Evolutionary conservation across 1,140 invertebrate species (phyloP).

Genomic region (Drosophila parvula): DNA sequence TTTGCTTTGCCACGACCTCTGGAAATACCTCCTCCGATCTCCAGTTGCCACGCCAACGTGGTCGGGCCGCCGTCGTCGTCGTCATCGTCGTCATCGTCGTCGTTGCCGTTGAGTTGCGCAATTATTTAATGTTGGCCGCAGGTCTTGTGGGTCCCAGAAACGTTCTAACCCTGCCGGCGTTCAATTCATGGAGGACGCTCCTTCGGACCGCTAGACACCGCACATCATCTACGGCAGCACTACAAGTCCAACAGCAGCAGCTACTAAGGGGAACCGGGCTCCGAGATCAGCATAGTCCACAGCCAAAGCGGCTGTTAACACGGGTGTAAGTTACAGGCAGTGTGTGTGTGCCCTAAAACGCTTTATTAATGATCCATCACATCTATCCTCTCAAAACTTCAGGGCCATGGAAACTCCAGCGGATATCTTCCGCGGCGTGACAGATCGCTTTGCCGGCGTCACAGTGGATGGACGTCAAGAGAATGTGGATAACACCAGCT

Average conservation of each 20-base stretch:
- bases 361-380: neutral
- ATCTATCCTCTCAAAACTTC: slow-evolving; percentile 13
- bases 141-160: slow-evolving; percentile 49
- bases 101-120: slow-evolving; percentile 26
- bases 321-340: neutral
- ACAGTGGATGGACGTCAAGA: slow-evolving; percentile 86
- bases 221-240: neutral
- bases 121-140: slow-evolving; percentile 69
- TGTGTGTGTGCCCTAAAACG: neutral
- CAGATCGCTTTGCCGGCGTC: slow-evolving; percentile 89
- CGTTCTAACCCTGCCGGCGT: slow-evolving; percentile 21
- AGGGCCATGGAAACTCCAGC: slow-evolving; percentile 59
- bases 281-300: neutral
- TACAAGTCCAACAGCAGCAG: neutral
- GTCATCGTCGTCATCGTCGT: slow-evolving; percentile 7
- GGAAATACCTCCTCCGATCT: slow-evolving; percentile 20
- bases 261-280: neutral
- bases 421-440: slow-evolving; percentile 85
- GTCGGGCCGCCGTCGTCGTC: slow-evolving; percentile 20
- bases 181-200: slow-evolving; percentile 55
- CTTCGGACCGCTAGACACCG: slow-evolving; percentile 21
- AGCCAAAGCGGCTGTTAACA: neutral
- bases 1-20: slow-evolving; percentile 18
- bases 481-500: slow-evolving; percentile 82
- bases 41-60: slow-evolving; percentile 28